Percentiles rank a stretch among this genome's conserved stretches.
Conservation (phyloP, 2,888 invertebrate species). For the Chaitophorus viminalis region DNA sequence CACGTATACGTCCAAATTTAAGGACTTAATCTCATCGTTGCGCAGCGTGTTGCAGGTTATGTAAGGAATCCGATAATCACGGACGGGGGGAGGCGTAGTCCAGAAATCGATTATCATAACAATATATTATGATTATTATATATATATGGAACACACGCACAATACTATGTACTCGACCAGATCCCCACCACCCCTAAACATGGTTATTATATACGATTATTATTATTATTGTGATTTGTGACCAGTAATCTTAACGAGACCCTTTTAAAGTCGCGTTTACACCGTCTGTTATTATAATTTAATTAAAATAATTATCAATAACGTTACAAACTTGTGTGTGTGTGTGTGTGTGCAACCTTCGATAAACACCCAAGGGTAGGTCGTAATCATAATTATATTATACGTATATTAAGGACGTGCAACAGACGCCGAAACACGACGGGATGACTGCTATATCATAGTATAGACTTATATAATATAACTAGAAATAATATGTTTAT, state of each 20-base stretch:
- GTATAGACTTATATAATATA: neutral
- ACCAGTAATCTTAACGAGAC: slow-evolving; percentile 2
- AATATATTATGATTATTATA: neutral
- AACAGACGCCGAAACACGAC: neutral
- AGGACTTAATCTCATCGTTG: slow-evolving; percentile 14
- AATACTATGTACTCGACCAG: neutral
- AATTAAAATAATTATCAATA: slow-evolving; percentile 33
- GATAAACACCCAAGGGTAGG: neutral
- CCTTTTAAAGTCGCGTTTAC: neutral
- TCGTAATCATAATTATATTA: neutral
- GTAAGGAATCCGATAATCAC: slow-evolving; percentile 4
- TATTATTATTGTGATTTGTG: neutral
- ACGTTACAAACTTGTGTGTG: neutral
- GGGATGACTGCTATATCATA: neutral
- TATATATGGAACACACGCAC: no score
- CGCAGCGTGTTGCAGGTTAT: neutral
- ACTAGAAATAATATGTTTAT: neutral
- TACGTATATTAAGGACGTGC: neutral
- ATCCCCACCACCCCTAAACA: neutral
- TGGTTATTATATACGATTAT: neutral
- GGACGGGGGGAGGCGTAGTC: neutral
- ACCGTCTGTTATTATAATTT: slow-evolving; percentile 19
- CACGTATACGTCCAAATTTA: neutral
- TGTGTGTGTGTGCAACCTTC: neutral
- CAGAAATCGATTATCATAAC: slow-evolving; percentile 21